Base-by-base conservation (phyloP, 2,888 invertebrate species). In the Eudasyphora cyanicolor region DNA sequence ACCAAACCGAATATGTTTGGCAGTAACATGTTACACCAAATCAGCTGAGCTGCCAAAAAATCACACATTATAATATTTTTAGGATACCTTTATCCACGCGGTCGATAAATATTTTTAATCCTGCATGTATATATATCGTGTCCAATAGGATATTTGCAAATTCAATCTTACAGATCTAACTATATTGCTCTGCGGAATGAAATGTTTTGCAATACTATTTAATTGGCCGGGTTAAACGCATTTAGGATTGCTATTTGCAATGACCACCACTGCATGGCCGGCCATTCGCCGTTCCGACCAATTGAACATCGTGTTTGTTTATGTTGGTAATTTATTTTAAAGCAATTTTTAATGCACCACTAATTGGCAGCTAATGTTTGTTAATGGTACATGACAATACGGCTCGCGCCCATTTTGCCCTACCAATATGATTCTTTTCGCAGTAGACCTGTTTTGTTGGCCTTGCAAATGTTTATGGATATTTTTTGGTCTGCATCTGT, bases 361-460 rank as follows among this genome's bases (percentile, higher is more conserved):
- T 84, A 84, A 84, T 84, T 84, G 84, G 81, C 81, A 81, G 81
- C 84, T 81, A 84, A 84, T 84, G 81, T 84, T 84, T 84, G 81
- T 76, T 81, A 84, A 84, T 81, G 78, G 81, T 51, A 81, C 78
- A 84, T 84, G 84, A 84, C 84, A 81, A 71, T 77, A 78, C 79
- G 85, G 76, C 82, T n/a, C n/a, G 64, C 64, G 86, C 79, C 82
- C 78, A 84, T n/a, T n/a, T n/a, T n/a, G n/a, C n/a, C n/a, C n/a
- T n/a, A n/a, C n/a, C n/a, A n/a, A n/a, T n/a, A n/a, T n/a, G n/a
- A n/a, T n/a, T n/a, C n/a, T n/a, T n/a, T n/a, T n/a, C n/a, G n/a
- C n/a, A n/a, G n/a, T n/a, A n/a, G n/a, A n/a, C n/a, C n/a, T n/a
- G n/a, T n/a, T n/a, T n/a, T n/a, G n/a, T 86, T 87, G 87, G 86